A percentile compares a stretch with the other conserved stretches of the same genome.
These are phyloP conservation scores for Blastobasis lacticolella DNA, from an alignment of 2,888 invertebrate species.

Conservation along the genomic window DNA sequence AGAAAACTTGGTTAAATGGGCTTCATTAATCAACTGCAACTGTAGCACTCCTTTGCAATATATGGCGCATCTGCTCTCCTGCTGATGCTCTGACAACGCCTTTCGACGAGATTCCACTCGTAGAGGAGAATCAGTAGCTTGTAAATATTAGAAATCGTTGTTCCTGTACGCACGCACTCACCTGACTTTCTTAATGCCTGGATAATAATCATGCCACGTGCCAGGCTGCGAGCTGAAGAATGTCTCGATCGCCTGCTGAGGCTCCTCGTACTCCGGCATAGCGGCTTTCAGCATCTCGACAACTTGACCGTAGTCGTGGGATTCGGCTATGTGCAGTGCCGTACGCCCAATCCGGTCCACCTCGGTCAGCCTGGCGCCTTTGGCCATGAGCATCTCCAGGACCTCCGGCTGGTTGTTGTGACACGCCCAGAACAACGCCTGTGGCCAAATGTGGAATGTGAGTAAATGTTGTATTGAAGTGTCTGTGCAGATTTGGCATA, in stretches of 20 bases:
- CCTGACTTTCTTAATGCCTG: constrained; percentile 39
- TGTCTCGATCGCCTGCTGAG: not conserved
- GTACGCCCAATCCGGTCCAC: constrained; percentile 67
- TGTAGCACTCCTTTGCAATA: too few relatives aligned
- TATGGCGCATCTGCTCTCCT: too few relatives aligned
- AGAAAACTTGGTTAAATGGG: too few relatives aligned
- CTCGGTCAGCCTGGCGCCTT: constrained; percentile 64
- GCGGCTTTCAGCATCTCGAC: constrained; percentile 45
- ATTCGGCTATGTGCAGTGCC: constrained; percentile 66
- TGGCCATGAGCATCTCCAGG: constrained; percentile 66
- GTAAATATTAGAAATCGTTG: too few relatives aligned
- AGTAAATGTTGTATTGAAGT: too few relatives aligned
- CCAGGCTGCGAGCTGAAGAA: constrained; percentile 23
- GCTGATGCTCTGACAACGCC: too few relatives aligned
- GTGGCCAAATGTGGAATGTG: constrained; percentile 21
- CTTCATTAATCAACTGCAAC: too few relatives aligned
- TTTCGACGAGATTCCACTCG: too few relatives aligned
- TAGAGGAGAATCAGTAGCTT: too few relatives aligned
- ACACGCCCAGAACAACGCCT: constrained; percentile 79
- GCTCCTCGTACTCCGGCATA: too few relatives aligned
- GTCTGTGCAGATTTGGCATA: too few relatives aligned
- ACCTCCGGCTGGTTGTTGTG: constrained; percentile 70
- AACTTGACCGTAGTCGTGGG: constrained; percentile 66
- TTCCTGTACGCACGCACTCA: too few relatives aligned
- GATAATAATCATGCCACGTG: constrained; percentile 70